Percentiles rank a stretch among this genome's conserved stretches.
phyloP scores from a whole-genome alignment of 1,140 invertebrate species.

The Drosophila eugracilis region DNA sequence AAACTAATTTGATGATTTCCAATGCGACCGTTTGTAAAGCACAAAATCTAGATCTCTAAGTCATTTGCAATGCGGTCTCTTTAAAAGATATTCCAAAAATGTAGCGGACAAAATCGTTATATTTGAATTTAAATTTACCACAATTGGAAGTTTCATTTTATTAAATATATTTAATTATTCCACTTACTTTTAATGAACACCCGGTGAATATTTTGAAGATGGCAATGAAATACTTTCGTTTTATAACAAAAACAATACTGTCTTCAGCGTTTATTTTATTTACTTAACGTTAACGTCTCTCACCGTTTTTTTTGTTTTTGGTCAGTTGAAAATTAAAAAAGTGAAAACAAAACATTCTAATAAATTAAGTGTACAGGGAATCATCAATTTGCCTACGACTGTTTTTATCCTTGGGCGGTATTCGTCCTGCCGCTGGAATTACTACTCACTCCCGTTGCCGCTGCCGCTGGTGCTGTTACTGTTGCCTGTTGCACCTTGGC shows the following conservation, averaged over 20 bases:
- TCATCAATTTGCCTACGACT: constrained; percentile 36
- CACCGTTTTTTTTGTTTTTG: constrained; percentile 28
- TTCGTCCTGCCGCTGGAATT: constrained; percentile 13
- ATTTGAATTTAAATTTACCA: too few species aligned
- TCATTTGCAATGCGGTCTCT: too few species aligned
- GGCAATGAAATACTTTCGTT: constrained; percentile 30
- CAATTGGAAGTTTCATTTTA: neutral
- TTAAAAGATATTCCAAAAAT: too few species aligned
- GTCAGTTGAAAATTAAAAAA: constrained; percentile 38
- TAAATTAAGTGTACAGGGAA: constrained; percentile 61
- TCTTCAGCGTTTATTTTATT: constrained; percentile 52
- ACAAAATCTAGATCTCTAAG: too few species aligned
- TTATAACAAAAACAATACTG: constrained; percentile 72
- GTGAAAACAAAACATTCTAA: constrained; percentile 40
- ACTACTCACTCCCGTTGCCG: neutral
- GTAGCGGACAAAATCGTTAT: too few species aligned
- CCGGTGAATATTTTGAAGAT: neutral
- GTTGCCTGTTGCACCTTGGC: constrained; percentile 4
- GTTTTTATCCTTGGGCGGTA: constrained; percentile 18
- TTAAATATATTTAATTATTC: too few species aligned
- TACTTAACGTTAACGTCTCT: constrained; percentile 38
- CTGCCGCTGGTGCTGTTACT: neutral
- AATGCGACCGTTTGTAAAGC: too few species aligned
- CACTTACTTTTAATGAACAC: neutral
- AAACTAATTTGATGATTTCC: too few species aligned